Evolutionary conservation across 1,140 invertebrate genomes (phyloP).

Genomic region (Nasonia giraulti): DNA sequence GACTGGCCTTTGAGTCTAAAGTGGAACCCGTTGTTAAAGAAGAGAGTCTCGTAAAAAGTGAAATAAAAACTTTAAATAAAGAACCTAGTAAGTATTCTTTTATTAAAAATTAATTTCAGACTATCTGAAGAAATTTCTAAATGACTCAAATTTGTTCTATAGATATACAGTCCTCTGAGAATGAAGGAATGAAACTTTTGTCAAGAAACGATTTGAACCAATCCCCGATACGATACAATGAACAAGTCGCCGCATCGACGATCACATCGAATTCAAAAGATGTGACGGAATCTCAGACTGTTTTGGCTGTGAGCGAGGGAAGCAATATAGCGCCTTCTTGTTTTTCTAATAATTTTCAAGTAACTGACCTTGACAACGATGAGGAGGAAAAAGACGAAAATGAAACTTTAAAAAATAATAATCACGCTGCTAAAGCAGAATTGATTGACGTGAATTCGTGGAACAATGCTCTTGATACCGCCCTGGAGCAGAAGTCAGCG

Average conservation of each 20-base stretch:
- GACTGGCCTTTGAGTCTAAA: slow-evolving; percentile 55
- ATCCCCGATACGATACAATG: not conserved
- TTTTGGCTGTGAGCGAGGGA: not conserved
- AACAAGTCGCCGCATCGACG: not conserved
- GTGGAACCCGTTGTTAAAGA: not conserved
- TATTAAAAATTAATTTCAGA: not conserved
- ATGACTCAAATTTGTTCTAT: not conserved
- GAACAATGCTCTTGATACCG: slow-evolving; percentile 65
- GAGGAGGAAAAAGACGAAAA: not conserved
- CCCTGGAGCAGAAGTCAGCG: slow-evolving; percentile 63
- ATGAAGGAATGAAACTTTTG: slow-evolving; percentile 58
- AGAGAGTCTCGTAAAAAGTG: slow-evolving; percentile 30
- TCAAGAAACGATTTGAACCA: slow-evolving; percentile 56
- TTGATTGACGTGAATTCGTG: slow-evolving; percentile 64
- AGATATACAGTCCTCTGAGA: slow-evolving; percentile 48
- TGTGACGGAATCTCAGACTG: not conserved
- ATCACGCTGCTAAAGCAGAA: slow-evolving; percentile 42
- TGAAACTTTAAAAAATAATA: slow-evolving; percentile 18
- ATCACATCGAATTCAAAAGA: not conserved
- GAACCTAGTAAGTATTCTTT: slow-evolving; percentile 14
- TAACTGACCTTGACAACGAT: slow-evolving; percentile 35
- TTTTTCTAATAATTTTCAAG: slow-evolving; percentile 59
- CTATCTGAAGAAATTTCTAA: not conserved
- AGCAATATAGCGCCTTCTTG: slow-evolving; percentile 17
- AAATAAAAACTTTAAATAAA: slow-evolving; percentile 8